phyloP scores from a whole-genome alignment of 2,797 vertebrate species.

The Australoheros facetus region DNA sequence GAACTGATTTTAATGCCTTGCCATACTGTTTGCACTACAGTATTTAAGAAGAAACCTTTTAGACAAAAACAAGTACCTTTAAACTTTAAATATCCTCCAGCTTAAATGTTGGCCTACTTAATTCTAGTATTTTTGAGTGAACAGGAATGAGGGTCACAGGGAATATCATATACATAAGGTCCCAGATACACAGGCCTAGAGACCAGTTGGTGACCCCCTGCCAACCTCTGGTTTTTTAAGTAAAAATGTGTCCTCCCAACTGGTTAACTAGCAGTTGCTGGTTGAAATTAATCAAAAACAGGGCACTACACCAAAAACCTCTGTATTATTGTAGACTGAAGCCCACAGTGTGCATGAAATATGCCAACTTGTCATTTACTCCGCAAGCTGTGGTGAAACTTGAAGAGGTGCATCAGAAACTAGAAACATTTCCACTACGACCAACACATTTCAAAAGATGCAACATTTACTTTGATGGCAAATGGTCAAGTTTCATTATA shows the following conservation, averaged over 20 bases:
- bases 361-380: no score
- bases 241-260: not conserved
- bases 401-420: no score
- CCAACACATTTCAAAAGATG: not conserved
- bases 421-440: not conserved
- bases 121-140: not conserved
- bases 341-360: no score
- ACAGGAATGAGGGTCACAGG: fast-evolving
- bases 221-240: not conserved
- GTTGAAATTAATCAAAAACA: no score
- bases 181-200: not conserved
- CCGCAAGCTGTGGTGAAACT: no score
- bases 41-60: no score
- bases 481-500: not conserved
- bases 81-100: not conserved
- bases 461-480: not conserved
- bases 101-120: not conserved
- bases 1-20: not conserved
- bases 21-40: not conserved
- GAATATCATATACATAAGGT: not conserved
- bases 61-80: not conserved
- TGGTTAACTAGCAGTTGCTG: not conserved
- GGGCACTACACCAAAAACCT: no score
- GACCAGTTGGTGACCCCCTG: not conserved
- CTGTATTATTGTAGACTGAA: no score